Conservation (phyloP, 2,888 invertebrate genomes). For the Drosophila stalkeri region DNA sequence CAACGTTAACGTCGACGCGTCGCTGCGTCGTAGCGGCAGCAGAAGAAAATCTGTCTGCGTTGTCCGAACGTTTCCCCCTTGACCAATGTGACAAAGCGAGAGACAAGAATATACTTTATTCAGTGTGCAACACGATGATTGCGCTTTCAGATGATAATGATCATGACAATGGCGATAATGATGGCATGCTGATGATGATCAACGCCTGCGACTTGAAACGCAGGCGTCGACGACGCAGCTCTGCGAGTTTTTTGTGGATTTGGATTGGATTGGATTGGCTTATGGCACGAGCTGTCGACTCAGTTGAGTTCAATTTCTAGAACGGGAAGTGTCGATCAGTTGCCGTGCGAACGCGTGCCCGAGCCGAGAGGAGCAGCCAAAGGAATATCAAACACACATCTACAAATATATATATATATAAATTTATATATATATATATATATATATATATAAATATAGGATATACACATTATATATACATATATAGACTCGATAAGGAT, state of each 20-base stretch:
- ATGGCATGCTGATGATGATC: slow-evolving; percentile 40
- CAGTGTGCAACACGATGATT: slow-evolving; percentile 49
- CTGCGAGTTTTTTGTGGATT: slow-evolving; percentile 17
- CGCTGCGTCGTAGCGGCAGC: slow-evolving; percentile 17
- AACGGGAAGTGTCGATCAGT: slow-evolving; percentile 74
- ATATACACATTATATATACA: neutral
- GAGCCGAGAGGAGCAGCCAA: slow-evolving; percentile 23
- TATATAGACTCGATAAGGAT: slow-evolving; percentile 28
- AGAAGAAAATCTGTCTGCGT: slow-evolving; percentile 48
- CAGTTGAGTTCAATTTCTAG: slow-evolving; percentile 72
- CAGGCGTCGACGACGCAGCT: slow-evolving; percentile 39
- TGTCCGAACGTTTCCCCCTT: slow-evolving; percentile 8
- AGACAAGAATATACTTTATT: slow-evolving; percentile 54
- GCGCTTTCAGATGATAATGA: slow-evolving; percentile 14
- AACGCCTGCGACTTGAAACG: slow-evolving; percentile 52
- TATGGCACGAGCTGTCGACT: slow-evolving; percentile 62
- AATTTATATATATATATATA: neutral
- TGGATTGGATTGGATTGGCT: slow-evolving; percentile 52
- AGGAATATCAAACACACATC: neutral
- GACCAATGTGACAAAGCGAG: slow-evolving; percentile 57
- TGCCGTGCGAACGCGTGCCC: slow-evolving; percentile 58
- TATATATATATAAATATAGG: neutral
- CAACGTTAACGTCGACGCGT: neutral
- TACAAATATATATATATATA: neutral
- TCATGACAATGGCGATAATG: slow-evolving; percentile 36